Evolutionary conservation across 2,113 vertebrate genomes (phyloP), one percentile per base, ranked within the genome.

Genomic region (Apus apus): DNA sequence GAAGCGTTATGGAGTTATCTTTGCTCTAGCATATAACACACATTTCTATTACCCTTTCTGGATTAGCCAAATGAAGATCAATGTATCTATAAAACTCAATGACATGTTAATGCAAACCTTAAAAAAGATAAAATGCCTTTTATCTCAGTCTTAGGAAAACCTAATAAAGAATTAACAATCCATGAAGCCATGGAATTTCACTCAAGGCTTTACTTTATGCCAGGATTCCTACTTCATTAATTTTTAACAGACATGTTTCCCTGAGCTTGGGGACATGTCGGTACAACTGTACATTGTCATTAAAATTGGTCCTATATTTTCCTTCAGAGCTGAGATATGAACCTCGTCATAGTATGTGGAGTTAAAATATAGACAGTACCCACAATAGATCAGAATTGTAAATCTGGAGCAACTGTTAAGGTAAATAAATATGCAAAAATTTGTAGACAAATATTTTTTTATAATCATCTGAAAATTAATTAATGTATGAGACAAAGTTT

Each of bases 131-230:
- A 97, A 98, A 97, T 60, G 96, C 94, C 94, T 97, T 97, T 97
- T 97, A 97, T 96, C 97, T 97, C 96, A 50, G 91, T 92, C 97
- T 98, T 97, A 98, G 97, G 96, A 97, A 98, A 98, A 98, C 96
- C 97, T 97, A 97, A 98, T 97, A 97, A 98, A 98, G 97, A 98
- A 98, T 98, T 98, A 98, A 98, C 97, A 97, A 97, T 97, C 98
- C 70, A 82, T 93, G 74, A 97, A 97, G 70, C 94, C 87, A 71
- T 51, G 85, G 97, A 96, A 97, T 96, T 95, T 97, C 96, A 98
- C 97, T 98, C 97, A 95, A 97, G 96, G 93, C 83, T 97, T 97
- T 96, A 65, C 97, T 98, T 96, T 89, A 94, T 85, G 85, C 93
- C 94, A 92, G 96, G 95, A 96, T 97, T 96, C 97, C 93, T 91